phyloP scores from a whole-genome alignment of 2,113 vertebrate species.

The Hiodon tergisus region DNA sequence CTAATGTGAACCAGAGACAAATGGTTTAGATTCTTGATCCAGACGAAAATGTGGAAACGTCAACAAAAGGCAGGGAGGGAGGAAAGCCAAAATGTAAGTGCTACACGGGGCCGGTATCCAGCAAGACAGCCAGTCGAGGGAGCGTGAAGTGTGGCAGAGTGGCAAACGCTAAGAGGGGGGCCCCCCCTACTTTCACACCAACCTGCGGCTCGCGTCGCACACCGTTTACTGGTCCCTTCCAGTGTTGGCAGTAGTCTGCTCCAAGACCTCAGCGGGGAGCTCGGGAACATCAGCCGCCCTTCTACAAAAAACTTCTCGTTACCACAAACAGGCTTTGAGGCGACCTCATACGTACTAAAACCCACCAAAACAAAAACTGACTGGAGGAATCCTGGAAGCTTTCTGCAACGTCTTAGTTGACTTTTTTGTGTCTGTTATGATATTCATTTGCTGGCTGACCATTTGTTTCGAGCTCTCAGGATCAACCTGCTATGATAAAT shows the following conservation, averaged over 20 bases:
- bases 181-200: neutral
- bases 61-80: neutral
- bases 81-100: neutral
- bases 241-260: slow-evolving; percentile 2
- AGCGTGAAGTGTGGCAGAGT: slow-evolving; percentile 8
- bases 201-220: neutral
- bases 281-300: neutral
- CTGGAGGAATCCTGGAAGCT: no score
- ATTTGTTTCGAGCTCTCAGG: neutral
- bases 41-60: slow-evolving; percentile 1
- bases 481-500: neutral
- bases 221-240: neutral
- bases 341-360: neutral
- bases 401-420: neutral
- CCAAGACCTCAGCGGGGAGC: no score
- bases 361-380: neutral
- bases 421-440: neutral
- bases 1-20: no score
- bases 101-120: neutral
- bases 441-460: neutral
- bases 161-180: neutral
- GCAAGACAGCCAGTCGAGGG: neutral
- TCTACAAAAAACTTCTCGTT: neutral
- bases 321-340: neutral
- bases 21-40: no score